Conservation (phyloP, 2,797 vertebrate species). For the Pyrocephalus nanus region DNA sequence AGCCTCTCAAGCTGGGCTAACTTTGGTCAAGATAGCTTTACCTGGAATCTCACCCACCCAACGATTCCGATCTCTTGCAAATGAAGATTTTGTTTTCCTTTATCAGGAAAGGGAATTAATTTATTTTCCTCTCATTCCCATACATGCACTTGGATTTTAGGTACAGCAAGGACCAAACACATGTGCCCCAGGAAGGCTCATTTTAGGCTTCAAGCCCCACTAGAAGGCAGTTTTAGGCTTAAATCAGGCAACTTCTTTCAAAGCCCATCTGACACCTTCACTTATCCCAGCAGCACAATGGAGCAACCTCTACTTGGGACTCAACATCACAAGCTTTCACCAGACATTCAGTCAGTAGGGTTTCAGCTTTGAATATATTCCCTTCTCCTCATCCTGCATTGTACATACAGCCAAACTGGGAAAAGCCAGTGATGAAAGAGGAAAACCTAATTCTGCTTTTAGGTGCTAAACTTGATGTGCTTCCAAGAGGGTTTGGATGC, state of each 20-base stretch:
- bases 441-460: not conserved
- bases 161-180: not conserved
- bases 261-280: not conserved
- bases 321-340: fast-evolving
- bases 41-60: not conserved
- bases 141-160: fast-evolving
- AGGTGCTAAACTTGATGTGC: not conserved
- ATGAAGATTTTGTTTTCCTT: not conserved
- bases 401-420: fast-evolving
- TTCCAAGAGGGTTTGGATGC: not conserved
- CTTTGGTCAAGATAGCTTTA: not conserved
- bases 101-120: not conserved
- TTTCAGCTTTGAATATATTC: not conserved
- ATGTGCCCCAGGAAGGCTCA: fast-evolving
- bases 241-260: not conserved
- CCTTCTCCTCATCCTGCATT: not conserved
- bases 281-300: not conserved
- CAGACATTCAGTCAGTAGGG: fast-evolving
- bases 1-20: not conserved
- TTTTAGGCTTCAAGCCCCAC: not conserved
- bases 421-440: not conserved
- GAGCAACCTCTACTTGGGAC: not conserved
- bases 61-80: not conserved
- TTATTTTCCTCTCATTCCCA: not conserved
- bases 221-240: not conserved